Base-by-base conservation (phyloP, 2,797 vertebrate species). In the Helicolenus hilgendorfi region DNA sequence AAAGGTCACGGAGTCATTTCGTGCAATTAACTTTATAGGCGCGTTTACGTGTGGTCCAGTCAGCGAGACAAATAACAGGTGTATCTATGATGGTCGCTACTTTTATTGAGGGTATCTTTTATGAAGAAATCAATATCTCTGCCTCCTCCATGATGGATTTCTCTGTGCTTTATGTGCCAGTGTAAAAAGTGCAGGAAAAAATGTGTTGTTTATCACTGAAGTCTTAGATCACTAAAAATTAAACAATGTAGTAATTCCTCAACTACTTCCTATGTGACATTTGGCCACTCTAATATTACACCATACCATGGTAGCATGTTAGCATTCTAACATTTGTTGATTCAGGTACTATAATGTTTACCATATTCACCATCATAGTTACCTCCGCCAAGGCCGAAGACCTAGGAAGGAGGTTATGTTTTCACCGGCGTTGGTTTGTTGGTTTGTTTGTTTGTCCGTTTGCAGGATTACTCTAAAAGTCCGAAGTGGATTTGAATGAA, bases 1-100 rank as follows among this genome's bases (percentile, higher is more conserved):
- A 71, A n/a, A 27, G 62, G 53, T 73, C 63, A 59, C 58, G 5
- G 49, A 73, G 70, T 77, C 26, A 38, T 69, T 87, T 76, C 36
- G 69, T 76, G 20, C 69, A 81, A 62, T 80, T 79, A 58, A 74
- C 55, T 49, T 38, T 8, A 36, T 18, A 14, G 31, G 36, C 11
- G 26, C 55, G 14, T 24, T 41, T 41, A 72, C 5, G 6, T 56
- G 18, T 18, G 15, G 22, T 38, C 15, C 7, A 1, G 58, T 14
- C 14, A 53, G 11, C 38, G 24, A 70, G 5, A 22, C 31, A 27
- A 73, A 58, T 36, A 58, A 58, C 20, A 45, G 20, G 49, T 55
- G 49, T 55, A 55, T 22, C 20, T 55, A 10, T 4, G 9, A 55
- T 20, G 45, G 38, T 18, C n/a, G 26, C n/a, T 11, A 1, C 3